Evolutionary conservation across 1,140 invertebrate species (phyloP).

Genomic region (Saccostrea cuccullata): DNA sequence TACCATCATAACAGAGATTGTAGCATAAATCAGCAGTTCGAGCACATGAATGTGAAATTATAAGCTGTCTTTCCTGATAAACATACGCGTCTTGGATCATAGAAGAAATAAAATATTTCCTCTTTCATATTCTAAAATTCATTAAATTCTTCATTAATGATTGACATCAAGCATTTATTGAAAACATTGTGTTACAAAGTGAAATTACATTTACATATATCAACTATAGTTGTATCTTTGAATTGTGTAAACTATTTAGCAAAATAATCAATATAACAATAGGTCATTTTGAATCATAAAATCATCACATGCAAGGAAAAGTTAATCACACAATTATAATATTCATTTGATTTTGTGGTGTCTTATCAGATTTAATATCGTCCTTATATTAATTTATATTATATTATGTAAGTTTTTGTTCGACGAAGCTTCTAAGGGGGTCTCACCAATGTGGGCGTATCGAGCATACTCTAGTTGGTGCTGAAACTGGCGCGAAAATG

Average conservation of each 20-base stretch:
- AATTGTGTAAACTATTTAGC: too few relatives aligned
- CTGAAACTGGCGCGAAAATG: constrained; percentile 62
- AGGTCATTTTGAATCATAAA: neutral
- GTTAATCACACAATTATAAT: neutral
- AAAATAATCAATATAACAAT: neutral
- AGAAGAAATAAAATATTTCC: too few relatives aligned
- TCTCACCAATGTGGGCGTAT: constrained; percentile 71
- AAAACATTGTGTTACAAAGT: neutral
- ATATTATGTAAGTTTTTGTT: neutral
- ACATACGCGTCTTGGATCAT: too few relatives aligned
- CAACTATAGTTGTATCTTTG: too few relatives aligned
- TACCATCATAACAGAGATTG: neutral
- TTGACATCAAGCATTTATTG: too few relatives aligned
- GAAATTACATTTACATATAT: neutral
- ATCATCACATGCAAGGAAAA: neutral
- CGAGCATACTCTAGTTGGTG: constrained; percentile 64
- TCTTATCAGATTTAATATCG: neutral
- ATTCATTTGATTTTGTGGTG: neutral
- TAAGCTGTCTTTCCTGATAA: too few relatives aligned
- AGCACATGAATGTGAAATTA: too few relatives aligned
- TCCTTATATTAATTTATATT: too few relatives aligned
- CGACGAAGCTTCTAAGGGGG: constrained; percentile 61
- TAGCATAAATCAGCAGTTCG: neutral
- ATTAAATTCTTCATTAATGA: too few relatives aligned
- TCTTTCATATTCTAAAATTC: too few relatives aligned